Percentiles rank a stretch among this genome's conserved stretches.
Evolutionary conservation across 2,113 vertebrate genomes (phyloP).

Genomic region (Pseudois nayaur): DNA sequence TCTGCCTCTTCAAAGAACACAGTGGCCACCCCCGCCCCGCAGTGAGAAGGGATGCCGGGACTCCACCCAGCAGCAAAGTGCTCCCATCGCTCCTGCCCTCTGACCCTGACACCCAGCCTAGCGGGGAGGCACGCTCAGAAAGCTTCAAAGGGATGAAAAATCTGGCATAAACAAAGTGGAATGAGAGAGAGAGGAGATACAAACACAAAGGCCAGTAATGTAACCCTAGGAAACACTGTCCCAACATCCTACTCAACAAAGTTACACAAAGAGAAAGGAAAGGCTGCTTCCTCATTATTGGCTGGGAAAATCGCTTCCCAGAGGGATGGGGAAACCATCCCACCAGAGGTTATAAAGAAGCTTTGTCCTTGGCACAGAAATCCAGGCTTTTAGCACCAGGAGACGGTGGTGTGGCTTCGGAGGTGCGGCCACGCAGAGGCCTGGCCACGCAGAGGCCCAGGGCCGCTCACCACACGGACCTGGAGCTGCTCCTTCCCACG

Average conservation of each 20-base stretch:
- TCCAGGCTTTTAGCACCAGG: not conserved
- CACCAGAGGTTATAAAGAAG: not conserved
- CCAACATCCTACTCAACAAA: not conserved
- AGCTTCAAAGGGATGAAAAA: not conserved
- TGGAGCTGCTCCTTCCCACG: not conserved
- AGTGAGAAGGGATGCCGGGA: not conserved
- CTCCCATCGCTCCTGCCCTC: too few species aligned
- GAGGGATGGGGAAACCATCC: not conserved
- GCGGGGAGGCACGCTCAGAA: fast-evolving
- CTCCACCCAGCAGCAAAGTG: too few species aligned
- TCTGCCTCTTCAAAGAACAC: not conserved
- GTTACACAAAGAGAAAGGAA: not conserved
- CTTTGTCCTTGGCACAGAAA: not conserved
- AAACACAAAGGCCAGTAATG: not conserved
- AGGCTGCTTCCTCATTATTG: not conserved
- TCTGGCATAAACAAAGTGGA: not conserved
- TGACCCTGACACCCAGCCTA: not conserved
- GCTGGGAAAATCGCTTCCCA: not conserved
- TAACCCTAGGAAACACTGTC: fast-evolving
- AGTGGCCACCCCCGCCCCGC: fast-evolving
- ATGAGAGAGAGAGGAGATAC: not conserved
- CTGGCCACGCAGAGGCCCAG: fast-evolving
- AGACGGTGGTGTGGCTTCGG: fast-evolving
- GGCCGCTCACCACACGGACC: not conserved
- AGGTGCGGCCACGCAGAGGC: fast-evolving